These are phyloP conservation scores for Temnothorax curvispinosus DNA, from an alignment of 1,140 invertebrate species.

Conservation along the genomic window DNA sequence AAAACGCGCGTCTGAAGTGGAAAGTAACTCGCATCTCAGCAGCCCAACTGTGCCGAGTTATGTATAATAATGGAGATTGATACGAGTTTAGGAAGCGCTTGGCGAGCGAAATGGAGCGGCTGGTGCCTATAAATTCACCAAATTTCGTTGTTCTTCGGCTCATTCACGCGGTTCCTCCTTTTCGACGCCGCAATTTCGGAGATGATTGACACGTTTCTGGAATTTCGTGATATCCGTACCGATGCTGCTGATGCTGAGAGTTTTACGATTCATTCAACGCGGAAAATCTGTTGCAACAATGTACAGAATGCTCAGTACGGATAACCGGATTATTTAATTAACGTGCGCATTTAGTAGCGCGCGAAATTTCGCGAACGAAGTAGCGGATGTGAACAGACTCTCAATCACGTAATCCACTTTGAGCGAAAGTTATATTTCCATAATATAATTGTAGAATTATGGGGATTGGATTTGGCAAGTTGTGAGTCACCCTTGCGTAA, in stretches of 20 bases:
- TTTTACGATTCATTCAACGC: conserved; percentile 21
- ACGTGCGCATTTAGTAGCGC: conserved; percentile 51
- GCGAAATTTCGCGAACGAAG: conserved; percentile 49
- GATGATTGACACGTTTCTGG: background rate
- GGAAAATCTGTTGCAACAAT: conserved; percentile 49
- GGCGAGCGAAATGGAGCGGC: conserved; percentile 21
- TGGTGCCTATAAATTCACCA: conserved; percentile 4
- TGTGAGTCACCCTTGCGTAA: conserved; percentile 43
- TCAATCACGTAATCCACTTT: conserved; percentile 56
- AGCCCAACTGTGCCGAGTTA: background rate
- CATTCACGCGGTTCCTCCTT: conserved; percentile 15
- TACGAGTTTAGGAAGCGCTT: conserved; percentile 62
- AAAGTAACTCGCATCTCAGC: conserved; percentile 48
- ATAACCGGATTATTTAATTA: conserved; percentile 60
- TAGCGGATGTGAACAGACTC: conserved; percentile 27
- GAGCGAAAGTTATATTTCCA: conserved; percentile 56
- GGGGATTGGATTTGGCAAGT: conserved; percentile 55
- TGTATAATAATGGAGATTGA: conserved; percentile 66
- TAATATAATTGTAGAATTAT: conserved; percentile 61
- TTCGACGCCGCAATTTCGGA: background rate
- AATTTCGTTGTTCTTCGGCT: conserved; percentile 58
- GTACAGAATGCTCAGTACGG: conserved; percentile 43
- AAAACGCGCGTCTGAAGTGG: conserved; percentile 39
- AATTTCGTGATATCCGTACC: background rate
- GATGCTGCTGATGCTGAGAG: background rate